Base-by-base conservation (phyloP, 2,113 vertebrate genomes). In the Lepus americanus region DNA sequence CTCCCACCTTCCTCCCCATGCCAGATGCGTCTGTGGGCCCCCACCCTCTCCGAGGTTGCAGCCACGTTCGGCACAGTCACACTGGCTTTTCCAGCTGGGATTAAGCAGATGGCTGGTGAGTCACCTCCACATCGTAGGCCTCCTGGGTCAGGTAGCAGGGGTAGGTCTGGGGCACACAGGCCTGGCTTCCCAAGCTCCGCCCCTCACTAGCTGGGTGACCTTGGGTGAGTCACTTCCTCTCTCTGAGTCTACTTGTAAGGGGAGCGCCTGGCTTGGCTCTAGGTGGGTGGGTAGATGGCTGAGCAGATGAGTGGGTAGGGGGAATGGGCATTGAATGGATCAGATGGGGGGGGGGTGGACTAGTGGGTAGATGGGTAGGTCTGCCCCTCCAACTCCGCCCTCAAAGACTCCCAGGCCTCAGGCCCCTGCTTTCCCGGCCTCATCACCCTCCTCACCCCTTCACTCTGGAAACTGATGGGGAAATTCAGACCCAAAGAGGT, bases 1-100 rank as follows among this genome's bases (percentile, higher is more conserved):
- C 64, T 22, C 59, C 64, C n/a, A 14, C 20, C 73, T 59, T 72
- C 16, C 44, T 36, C 76, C 73, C 14, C 51, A 69, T 27, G 39
- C 39, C 66, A 64, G 63, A 31, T 5, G 49, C 49, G 36, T 29
- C 63, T 73, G 0, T 0, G 8, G 27, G 25, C 53, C 31, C 63
- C 83, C 11, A 5, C 82, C 76, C 70, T 90, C 78, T 44, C 14
- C 44, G 27, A 31, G 59, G 67, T 31, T 39, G 23, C 19, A 61
- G 67, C 29, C 27, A 36, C 67, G 66, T 49, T 49, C 61, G 76
- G n/a, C 87, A 72, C 36, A 3, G 91, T 51, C 20, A 22, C 39
- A 72, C 86, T 95, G 89, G 93, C 33, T 93, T 94, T 94, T 95
- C 96, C 82, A 76, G 93, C 83, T 94, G 67, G 82, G 74, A 89